A percentile compares a stretch with the other conserved stretches of the same genome.
Evolutionary conservation across 30 jellyfish, hydroid and myxozoan genomes (phyloP).

Genomic region (Hydra vulgaris): DNA sequence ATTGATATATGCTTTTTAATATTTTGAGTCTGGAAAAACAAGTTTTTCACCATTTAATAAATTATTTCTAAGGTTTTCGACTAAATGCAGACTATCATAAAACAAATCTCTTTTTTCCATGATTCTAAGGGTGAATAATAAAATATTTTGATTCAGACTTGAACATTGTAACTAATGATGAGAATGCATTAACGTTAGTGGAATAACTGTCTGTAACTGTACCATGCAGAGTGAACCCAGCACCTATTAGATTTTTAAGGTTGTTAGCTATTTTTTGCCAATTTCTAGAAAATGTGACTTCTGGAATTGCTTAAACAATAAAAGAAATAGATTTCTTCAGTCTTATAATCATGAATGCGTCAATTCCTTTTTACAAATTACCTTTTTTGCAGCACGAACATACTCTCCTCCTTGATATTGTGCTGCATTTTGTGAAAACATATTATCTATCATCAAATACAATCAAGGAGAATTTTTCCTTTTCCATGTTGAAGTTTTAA

Average conservation of each 20-base stretch:
- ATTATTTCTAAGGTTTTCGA: constrained; percentile 1
- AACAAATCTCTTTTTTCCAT: neutral
- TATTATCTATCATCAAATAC: constrained; percentile 11
- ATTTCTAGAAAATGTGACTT: neutral
- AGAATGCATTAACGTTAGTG: constrained; percentile 7
- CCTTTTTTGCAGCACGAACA: constrained; percentile 16
- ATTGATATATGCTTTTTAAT: neutral
- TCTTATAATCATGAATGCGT: constrained; percentile 12
- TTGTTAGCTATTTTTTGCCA: neutral
- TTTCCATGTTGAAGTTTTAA: neutral
- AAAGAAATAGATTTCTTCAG: constrained; percentile 2
- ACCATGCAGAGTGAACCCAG: constrained; percentile 1
- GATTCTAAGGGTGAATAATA: neutral
- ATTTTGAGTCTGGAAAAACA: neutral
- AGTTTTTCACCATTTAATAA: neutral
- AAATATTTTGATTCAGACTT: constrained; percentile 1
- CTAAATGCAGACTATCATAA: neutral
- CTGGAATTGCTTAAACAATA: constrained; percentile 15
- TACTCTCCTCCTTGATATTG: constrained; percentile 18
- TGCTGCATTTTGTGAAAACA: constrained; percentile 7
- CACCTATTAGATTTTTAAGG: neutral
- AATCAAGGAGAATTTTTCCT: neutral
- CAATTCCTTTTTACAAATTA: constrained; percentile 10
- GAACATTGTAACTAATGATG: neutral
- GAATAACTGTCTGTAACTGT: neutral